phyloP scores from a whole-genome alignment of 2,888 invertebrate genomes.

The Dryococelus australis region DNA sequence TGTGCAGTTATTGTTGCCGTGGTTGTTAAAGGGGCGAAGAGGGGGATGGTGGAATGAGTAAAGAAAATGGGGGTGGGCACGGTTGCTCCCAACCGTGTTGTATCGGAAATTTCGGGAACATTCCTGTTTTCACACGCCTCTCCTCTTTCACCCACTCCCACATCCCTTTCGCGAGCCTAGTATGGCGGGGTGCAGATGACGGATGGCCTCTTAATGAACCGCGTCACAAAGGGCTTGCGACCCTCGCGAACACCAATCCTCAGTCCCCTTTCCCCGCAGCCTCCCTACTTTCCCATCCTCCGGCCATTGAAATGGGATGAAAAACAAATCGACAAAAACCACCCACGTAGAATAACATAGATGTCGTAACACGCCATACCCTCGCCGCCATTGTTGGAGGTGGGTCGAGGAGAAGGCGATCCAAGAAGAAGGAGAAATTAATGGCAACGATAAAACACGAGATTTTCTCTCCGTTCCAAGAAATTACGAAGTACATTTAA shows the following conservation, averaged over 20 bases:
- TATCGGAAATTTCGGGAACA: constrained; percentile 5
- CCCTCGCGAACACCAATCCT: not conserved
- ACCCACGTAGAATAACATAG: not conserved
- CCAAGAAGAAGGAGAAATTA: not conserved
- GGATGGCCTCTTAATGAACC: not conserved
- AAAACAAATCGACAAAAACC: constrained; percentile 9
- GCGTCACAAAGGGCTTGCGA: not conserved
- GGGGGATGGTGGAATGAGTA: no score
- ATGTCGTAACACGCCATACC: not conserved
- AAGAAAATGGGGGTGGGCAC: not conserved
- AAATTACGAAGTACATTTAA: not conserved
- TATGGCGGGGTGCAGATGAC: not conserved
- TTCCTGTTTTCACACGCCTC: not conserved
- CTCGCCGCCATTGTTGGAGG: not conserved
- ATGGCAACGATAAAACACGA: not conserved
- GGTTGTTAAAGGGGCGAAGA: no score
- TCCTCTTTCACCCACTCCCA: not conserved
- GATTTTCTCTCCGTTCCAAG: not conserved
- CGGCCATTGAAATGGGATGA: not conserved
- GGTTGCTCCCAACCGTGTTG: not conserved
- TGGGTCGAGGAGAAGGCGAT: not conserved
- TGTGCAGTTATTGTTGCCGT: not conserved
- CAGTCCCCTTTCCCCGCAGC: not conserved
- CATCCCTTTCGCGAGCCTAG: not conserved
- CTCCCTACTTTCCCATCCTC: not conserved